Percentiles rank a stretch among this genome's conserved stretches.
These are phyloP conservation scores for Mormyrops attenuatus DNA, from an alignment of 2,797 vertebrate genomes.

Conservation along the genomic window DNA sequence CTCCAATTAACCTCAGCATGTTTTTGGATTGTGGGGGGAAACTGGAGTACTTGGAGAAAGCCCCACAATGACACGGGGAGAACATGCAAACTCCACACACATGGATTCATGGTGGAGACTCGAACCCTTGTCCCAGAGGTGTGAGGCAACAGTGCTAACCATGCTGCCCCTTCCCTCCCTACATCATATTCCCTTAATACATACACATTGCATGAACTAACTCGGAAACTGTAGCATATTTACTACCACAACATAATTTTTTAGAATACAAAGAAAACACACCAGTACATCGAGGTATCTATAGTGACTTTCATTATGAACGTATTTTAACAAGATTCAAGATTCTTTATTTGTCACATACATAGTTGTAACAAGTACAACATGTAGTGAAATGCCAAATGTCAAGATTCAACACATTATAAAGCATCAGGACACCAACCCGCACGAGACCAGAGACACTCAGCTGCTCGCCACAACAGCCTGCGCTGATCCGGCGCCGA, in stretches of 20 bases:
- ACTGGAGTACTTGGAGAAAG: background rate
- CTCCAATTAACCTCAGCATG: no score
- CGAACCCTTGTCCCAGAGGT: background rate
- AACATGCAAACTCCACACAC: background rate
- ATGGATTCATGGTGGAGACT: background rate
- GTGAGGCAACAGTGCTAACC: background rate
- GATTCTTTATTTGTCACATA: no score
- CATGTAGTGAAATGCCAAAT: no score
- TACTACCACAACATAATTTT: background rate
- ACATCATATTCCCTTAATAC: background rate
- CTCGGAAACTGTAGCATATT: background rate
- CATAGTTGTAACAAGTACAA: no score
- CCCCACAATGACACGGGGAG: background rate
- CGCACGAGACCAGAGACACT: background rate
- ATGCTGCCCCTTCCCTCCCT: no score
- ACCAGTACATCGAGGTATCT: background rate
- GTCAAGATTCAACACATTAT: background rate
- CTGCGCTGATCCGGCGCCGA: background rate
- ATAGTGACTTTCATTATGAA: background rate
- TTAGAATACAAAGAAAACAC: background rate
- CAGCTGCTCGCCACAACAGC: background rate
- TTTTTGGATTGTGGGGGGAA: no score
- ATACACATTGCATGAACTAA: background rate
- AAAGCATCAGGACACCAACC: background rate
- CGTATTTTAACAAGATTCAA: no score